These are phyloP conservation scores for Drosophila yooni DNA, from an alignment of 2,888 invertebrate species.

Conservation along the genomic window DNA sequence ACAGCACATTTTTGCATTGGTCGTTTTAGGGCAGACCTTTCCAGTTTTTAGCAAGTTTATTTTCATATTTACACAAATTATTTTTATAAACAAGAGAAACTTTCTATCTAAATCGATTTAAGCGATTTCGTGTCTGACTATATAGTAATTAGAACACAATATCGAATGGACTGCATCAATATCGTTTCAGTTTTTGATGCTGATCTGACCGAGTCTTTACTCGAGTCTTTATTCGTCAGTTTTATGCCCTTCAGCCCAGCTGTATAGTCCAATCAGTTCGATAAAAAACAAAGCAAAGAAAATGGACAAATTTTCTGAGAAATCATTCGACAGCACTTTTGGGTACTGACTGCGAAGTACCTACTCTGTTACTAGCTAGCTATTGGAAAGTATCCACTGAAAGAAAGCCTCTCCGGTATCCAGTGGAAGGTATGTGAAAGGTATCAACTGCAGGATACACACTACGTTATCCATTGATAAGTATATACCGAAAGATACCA, in stretches of 20 bases:
- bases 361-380: neutral
- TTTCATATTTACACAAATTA: neutral
- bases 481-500: neutral
- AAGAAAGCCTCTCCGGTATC: neutral
- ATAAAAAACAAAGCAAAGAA: no score
- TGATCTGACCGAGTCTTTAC: neutral
- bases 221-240: no score
- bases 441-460: neutral
- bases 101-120: rapidly evolving
- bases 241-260: no score
- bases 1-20: neutral
- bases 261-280: no score
- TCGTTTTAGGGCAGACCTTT: neutral
- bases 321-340: neutral
- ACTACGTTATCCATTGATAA: neutral
- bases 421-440: neutral
- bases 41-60: neutral
- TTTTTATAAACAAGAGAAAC: neutral
- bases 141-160: neutral
- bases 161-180: neutral
- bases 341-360: neutral
- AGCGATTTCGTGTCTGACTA: neutral
- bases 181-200: neutral
- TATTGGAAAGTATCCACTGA: neutral
- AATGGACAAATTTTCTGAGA: no score